These are phyloP conservation scores for Drosophila hamatofila DNA, from an alignment of 2,888 invertebrate species.

Conservation along the genomic window DNA sequence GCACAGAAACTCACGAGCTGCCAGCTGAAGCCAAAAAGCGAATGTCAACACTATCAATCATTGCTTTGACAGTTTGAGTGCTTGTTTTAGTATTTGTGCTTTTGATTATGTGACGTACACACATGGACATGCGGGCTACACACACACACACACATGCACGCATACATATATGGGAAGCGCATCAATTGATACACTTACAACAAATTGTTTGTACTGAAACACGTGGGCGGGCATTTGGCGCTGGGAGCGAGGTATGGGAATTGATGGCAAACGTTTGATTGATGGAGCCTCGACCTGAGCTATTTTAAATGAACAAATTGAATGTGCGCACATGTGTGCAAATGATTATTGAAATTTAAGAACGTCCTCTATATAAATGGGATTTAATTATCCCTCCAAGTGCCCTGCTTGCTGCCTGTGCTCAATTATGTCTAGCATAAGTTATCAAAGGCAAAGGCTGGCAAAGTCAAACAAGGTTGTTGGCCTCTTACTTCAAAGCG, in stretches of 20 bases:
- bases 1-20: slow-evolving; percentile 62
- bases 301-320: slow-evolving; percentile 80
- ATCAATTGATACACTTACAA: slow-evolving; percentile 83
- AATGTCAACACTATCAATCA: slow-evolving; percentile 81
- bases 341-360: slow-evolving; percentile 61
- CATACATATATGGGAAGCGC: slow-evolving; percentile 33
- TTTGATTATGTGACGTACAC: slow-evolving; percentile 75
- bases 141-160: background rate
- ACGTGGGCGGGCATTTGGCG: slow-evolving; percentile 50
- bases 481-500: slow-evolving; percentile 1
- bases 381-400: background rate
- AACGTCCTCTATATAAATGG: background rate
- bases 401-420: no score
- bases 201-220: slow-evolving; percentile 76
- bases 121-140: slow-evolving; percentile 7
- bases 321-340: slow-evolving; percentile 55
- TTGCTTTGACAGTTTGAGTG: slow-evolving; percentile 82
- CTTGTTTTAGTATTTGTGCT: slow-evolving; percentile 82
- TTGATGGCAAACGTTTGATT: slow-evolving; percentile 58
- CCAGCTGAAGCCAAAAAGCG: slow-evolving; percentile 76
- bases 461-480: background rate
- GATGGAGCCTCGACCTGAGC: slow-evolving; percentile 74
- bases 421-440: slow-evolving; percentile 7
- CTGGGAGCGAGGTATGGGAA: background rate
- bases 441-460: background rate